Conservation (phyloP, 2,113 vertebrate genomes). For the Scomber japonicus region DNA sequence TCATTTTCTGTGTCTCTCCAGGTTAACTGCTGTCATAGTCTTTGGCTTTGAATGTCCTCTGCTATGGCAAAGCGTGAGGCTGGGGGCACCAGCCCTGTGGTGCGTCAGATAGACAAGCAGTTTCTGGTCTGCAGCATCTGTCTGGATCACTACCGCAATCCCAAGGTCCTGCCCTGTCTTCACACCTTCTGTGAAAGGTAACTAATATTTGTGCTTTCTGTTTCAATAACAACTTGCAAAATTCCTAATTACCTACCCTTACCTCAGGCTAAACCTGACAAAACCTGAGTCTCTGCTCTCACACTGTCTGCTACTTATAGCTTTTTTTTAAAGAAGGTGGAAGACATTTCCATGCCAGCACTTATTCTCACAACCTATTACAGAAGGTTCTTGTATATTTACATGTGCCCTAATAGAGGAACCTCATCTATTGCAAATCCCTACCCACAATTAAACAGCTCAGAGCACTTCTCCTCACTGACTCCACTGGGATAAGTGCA, state of each 20-base stretch:
- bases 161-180: conserved; percentile 91
- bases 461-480: conserved; percentile 15
- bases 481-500: conserved; percentile 49
- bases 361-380: conserved; percentile 8
- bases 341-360: background rate
- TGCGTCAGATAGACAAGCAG: conserved; percentile 96
- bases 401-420: background rate
- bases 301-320: conserved; percentile 2
- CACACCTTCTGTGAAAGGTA: conserved; percentile 98
- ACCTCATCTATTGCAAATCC: conserved; percentile 45
- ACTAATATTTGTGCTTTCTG: conserved; percentile 38
- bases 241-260: conserved; percentile 7
- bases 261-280: background rate
- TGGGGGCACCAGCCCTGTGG: conserved; percentile 90
- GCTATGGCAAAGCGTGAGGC: conserved; percentile 90
- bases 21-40: conserved; percentile 70
- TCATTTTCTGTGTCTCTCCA: conserved; percentile 54
- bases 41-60: conserved; percentile 78
- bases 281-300: conserved; percentile 8
- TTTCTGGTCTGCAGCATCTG: conserved; percentile 98
- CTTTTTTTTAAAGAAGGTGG: background rate
- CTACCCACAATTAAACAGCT: conserved; percentile 46
- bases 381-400: conserved; percentile 37
- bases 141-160: conserved; percentile 92
- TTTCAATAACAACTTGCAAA: background rate